Conservation (phyloP, 2,113 vertebrate species). For the Cephalopterus ornatus region DNA sequence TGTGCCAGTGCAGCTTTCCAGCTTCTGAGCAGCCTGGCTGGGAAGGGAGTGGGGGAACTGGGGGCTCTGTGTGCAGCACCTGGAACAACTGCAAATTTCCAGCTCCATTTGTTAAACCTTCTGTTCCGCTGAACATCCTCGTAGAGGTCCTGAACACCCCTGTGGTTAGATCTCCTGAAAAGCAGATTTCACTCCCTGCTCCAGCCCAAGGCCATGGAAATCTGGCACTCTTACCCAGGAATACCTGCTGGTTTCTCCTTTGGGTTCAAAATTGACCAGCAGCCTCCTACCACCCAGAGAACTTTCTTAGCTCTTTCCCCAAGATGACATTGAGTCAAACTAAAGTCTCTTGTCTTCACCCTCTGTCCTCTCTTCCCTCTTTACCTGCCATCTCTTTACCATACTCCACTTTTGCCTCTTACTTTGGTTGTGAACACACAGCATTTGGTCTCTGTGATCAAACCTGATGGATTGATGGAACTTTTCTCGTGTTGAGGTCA, state of each 20-base stretch:
- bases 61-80: not conserved
- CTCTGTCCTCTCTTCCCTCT: not conserved
- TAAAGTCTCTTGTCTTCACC: not conserved
- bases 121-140: fast-evolving
- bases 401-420: not conserved
- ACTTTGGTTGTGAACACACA: not conserved
- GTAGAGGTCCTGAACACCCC: not conserved
- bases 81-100: not conserved
- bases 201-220: not conserved
- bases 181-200: not conserved
- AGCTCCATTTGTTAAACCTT: not conserved
- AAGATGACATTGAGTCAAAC: not conserved
- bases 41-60: not conserved
- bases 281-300: not conserved
- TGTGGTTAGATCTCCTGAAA: not conserved
- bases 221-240: not conserved
- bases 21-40: not conserved
- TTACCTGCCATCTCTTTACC: not conserved
- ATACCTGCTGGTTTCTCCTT: not conserved
- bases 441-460: not conserved
- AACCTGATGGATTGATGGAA: not conserved
- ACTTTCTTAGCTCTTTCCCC: not conserved
- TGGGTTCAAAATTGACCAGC: not conserved
- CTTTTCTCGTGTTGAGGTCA: not conserved
- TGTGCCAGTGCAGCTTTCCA: not conserved